Percentiles rank a stretch among this genome's conserved stretches.
These are phyloP conservation scores for Tadarida brasiliensis DNA, from an alignment of 2,797 vertebrate species.

Conservation along the genomic window DNA sequence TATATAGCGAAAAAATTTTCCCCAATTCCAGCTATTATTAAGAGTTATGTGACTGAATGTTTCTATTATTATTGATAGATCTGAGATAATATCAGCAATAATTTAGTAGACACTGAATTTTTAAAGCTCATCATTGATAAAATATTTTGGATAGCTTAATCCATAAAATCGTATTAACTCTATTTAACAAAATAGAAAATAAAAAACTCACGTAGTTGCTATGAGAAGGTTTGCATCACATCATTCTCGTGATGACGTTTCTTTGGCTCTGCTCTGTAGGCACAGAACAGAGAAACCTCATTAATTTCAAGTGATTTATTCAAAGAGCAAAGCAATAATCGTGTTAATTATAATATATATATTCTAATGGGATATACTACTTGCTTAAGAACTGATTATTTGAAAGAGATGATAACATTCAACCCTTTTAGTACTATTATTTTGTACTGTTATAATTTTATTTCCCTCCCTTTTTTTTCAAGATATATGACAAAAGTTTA, in stretches of 20 bases:
- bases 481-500: neutral
- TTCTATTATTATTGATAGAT: neutral
- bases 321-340: neutral
- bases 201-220: neutral
- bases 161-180: neutral
- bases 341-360: slow-evolving; percentile 19
- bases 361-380: neutral
- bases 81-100: neutral
- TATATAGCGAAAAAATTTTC: neutral
- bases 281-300: neutral
- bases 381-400: neutral
- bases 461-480: neutral
- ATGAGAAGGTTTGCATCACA: neutral
- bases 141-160: neutral
- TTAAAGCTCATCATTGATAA: neutral
- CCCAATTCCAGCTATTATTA: neutral
- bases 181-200: slow-evolving; percentile 14
- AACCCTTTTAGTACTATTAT: neutral
- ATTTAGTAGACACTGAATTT: neutral
- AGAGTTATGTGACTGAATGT: neutral
- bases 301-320: slow-evolving; percentile 47
- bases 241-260: neutral
- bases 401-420: neutral
- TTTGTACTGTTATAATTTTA: neutral
- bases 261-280: neutral